Base-by-base conservation (phyloP, 2,113 vertebrate genomes). In the Corynorhinus townsendii region DNA sequence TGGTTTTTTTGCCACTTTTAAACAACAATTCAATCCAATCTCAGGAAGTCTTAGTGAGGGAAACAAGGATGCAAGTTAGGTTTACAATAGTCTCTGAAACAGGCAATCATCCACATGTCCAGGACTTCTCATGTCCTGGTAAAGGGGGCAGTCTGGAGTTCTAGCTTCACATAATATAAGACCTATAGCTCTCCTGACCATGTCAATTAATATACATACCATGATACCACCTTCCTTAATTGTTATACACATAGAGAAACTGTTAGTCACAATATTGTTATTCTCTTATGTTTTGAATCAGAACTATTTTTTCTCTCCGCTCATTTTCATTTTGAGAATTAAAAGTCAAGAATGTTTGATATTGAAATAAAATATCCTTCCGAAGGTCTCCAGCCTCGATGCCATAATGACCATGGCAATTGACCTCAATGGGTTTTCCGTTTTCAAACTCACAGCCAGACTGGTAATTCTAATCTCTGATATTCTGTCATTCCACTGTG, bases 401-500 rank as follows among this genome's bases (percentile, higher is more conserved):
- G 30, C 35, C 59, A 10, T 62, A 72, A 69, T 24, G 33, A 62
- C 49, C 52, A 62, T 15, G 38, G 82, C 47, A 64, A 69, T 0
- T 79, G 69, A 92, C 14, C 64, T 19, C 35, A 75, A 1, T 1
- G 19, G 73, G 76, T 40, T 19, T 4, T 84, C 83, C 82, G 49
- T 77, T 94, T 89, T 82, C 86, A 95, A 82, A 72, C 73, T 90
- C 0, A 22, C 54, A 89, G 73, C 17, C 90, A 96, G 33, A 26
- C n/a, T 96, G 92, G 79, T 69, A 45, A 92, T 89, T 86, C 38
- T 85, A 86, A 28, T 69, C 84, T 79, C 87, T 87, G 64, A 52
- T 89, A 92, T 92, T 28, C 14, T 54, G 47, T 71, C 59, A 96
- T 91, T 96, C 85, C 83, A 95, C 30, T 92, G 80, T 91, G 76